phyloP scores from a whole-genome alignment of 2,113 vertebrate genomes.

The Phyllostomus hastatus region DNA sequence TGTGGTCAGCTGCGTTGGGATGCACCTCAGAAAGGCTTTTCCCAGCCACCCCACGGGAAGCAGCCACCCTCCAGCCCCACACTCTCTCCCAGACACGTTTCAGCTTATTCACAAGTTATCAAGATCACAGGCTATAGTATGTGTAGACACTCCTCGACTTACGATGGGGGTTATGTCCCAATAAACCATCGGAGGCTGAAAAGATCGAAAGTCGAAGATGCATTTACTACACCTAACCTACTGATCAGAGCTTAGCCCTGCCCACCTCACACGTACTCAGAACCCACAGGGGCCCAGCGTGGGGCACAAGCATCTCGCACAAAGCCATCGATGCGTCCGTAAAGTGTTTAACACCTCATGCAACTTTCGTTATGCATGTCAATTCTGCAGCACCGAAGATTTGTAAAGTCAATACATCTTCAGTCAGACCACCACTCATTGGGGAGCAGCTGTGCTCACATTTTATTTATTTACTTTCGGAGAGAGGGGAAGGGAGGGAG shows the following conservation, averaged over 20 bases:
- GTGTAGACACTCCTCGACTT: too few relatives aligned
- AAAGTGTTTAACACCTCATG: background rate
- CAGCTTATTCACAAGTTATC: background rate
- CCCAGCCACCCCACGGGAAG: background rate
- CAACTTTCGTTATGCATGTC: too few relatives aligned
- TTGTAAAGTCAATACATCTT: background rate
- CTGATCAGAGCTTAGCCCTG: background rate
- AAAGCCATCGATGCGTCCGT: background rate
- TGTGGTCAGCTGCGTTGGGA: accelerated
- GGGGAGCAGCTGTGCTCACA: too few relatives aligned
- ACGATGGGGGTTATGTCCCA: background rate
- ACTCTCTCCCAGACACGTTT: background rate
- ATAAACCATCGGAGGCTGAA: background rate
- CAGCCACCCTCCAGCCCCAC: background rate
- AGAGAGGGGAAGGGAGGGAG: too few relatives aligned
- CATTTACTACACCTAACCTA: background rate
- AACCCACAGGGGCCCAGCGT: background rate
- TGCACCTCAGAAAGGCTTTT: background rate
- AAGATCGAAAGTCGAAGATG: background rate
- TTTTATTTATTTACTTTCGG: too few relatives aligned
- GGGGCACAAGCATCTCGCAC: background rate
- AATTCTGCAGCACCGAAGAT: too few relatives aligned
- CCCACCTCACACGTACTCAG: background rate
- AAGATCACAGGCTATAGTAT: background rate
- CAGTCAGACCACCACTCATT: too few relatives aligned